Percentiles rank a stretch among this genome's conserved stretches.
Evolutionary conservation across 2,113 vertebrate genomes (phyloP).

Genomic region (Oreochromis spilurus): DNA sequence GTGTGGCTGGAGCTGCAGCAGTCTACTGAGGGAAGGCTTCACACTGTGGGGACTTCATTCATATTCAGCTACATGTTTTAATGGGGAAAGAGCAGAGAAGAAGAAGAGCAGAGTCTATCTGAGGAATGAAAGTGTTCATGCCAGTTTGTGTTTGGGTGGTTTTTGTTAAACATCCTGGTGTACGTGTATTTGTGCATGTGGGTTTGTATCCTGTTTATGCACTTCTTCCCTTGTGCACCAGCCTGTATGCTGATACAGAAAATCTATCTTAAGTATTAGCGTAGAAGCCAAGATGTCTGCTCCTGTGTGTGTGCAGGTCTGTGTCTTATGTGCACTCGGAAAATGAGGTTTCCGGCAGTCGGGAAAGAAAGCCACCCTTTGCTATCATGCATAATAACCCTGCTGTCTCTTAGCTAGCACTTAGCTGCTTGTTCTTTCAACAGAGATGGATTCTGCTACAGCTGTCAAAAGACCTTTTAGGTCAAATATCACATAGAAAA

Average conservation of each 20-base stretch:
- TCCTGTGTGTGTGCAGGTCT: not conserved
- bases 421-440: not conserved
- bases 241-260: not conserved
- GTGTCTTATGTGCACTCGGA: not conserved
- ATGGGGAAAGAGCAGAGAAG: not conserved
- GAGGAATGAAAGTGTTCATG: not conserved
- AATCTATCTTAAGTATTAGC: not conserved
- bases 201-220: not conserved
- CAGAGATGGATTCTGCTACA: not conserved
- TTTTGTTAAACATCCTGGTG: not conserved
- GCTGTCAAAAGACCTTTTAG: not conserved
- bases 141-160: not conserved
- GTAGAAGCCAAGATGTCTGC: not conserved
- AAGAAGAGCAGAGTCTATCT: not conserved
- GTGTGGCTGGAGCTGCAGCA: not conserved
- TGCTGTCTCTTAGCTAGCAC: not conserved
- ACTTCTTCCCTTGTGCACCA: not conserved
- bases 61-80: not conserved
- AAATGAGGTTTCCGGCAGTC: not conserved
- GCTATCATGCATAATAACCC: not conserved
- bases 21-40: not conserved
- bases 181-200: not conserved
- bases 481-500: not conserved
- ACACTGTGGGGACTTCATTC: not conserved
- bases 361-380: not conserved